Base-by-base conservation (phyloP, 1,140 invertebrate genomes). In the Brachionus manjavacas region DNA sequence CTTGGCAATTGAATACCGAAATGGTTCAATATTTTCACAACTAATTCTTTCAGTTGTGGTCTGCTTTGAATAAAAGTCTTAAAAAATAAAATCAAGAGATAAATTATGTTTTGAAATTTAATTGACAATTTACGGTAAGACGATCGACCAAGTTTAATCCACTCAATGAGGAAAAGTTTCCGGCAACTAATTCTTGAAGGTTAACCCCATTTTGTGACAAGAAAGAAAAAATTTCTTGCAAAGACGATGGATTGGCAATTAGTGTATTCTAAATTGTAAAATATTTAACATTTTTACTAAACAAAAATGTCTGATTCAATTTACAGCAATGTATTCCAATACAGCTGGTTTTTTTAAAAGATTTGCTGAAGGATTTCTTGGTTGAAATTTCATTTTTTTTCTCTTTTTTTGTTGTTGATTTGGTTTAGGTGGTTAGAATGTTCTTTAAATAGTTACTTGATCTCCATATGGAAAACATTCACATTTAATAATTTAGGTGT, bases 381-480 rank as follows among this genome's bases (percentile, higher is more conserved):
- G 52, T 60, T 60, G 52, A 60, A 60, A 60, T 60, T 60, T 60
- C 52, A 60, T 60, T 60, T 60, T 55, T 60, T n/a, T n/a, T n/a
- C n/a, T 60, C 16, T 25, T 60, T 60, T 16, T 60, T 60, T 20
- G 9, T 60, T n/a, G 14, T 46, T 46, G 43, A 46, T 46, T 12
- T 55, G n/a, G 1, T 55, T 55, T 55, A 2, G 14, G 6, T 55
- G 7, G 43, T 16, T 8, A 55, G 7, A 55, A 23, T 4, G 7
- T 55, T n/a, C 0, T 55, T n/a, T 16, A 20, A 55, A 55, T 55
- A 55, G 14, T 16, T 6, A 49, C 46, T 49, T 49, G 14, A 55
- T 55, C 16, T 55, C 16, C 52, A 23, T 16, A 55, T 55, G 52
- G 52, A 55, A 55, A 55, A 20, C 16, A 2, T 55, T 55, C 14